These are phyloP conservation scores for Hipposideros armiger DNA, from an alignment of 2,113 vertebrate species.

Conservation along the genomic window DNA sequence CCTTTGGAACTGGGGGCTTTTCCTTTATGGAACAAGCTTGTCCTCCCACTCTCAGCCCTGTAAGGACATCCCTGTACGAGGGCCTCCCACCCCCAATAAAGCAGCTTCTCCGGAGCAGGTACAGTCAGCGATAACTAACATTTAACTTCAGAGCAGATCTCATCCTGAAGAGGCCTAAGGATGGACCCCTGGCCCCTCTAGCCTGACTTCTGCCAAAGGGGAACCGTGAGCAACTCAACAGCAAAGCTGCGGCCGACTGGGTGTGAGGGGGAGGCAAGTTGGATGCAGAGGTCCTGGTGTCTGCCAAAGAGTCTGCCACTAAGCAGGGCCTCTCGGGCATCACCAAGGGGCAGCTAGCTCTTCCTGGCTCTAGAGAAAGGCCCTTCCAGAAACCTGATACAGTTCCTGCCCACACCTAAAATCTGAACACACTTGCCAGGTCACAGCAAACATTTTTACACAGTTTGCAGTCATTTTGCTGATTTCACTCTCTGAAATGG, in stretches of 20 bases:
- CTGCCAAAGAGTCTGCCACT: not conserved
- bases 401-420: not conserved
- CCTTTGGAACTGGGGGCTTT: not conserved
- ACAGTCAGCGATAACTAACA: not conserved
- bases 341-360: not conserved
- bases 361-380: not conserved
- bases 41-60: too few relatives aligned
- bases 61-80: rapidly evolving
- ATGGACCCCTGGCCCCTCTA: not conserved
- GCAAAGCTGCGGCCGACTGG: not conserved
- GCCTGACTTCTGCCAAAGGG: not conserved
- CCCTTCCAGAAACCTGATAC: not conserved
- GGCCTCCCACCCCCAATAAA: not conserved
- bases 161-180: not conserved
- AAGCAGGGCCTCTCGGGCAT: not conserved
- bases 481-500: not conserved
- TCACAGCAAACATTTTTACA: too few relatives aligned
- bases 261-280: not conserved
- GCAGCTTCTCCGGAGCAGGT: not conserved
- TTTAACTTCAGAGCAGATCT: not conserved
- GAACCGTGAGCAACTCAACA: not conserved
- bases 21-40: not conserved
- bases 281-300: not conserved
- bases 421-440: not conserved
- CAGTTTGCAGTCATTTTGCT: not conserved